These are phyloP conservation scores for Myiozetetes cayanensis DNA, from an alignment of 2,113 vertebrate species.

Conservation along the genomic window DNA sequence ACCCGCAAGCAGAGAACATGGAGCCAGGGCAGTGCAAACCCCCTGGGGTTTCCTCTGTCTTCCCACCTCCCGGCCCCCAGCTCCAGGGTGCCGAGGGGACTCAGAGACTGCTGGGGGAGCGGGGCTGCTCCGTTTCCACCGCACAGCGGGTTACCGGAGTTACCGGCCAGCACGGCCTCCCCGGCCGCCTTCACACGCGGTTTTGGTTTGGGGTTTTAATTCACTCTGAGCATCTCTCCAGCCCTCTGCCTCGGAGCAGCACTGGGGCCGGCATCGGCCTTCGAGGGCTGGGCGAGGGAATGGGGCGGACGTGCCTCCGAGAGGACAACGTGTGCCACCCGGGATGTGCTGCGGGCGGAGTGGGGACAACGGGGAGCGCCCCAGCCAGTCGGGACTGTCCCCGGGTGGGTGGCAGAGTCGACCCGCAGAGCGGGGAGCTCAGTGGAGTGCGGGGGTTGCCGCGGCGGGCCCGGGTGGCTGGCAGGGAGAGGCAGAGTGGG, in stretches of 20 bases:
- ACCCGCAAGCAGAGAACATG: rapidly evolving
- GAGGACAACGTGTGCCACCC: rapidly evolving
- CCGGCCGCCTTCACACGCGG: rapidly evolving
- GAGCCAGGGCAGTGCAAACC: neutral
- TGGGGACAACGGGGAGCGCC: neutral
- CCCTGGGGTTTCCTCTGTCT: neutral
- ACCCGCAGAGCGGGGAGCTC: rapidly evolving
- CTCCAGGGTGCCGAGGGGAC: rapidly evolving
- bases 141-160: rapidly evolving
- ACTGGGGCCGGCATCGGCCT: too few relatives aligned
- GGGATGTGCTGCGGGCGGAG: rapidly evolving
- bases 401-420: neutral
- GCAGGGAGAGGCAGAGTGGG: too few relatives aligned
- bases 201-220: neutral
- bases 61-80: rapidly evolving
- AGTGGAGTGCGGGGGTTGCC: too few relatives aligned
- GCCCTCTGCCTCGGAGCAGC: neutral
- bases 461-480: rapidly evolving
- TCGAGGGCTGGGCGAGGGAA: neutral
- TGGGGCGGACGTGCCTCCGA: rapidly evolving
- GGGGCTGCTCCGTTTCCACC: neutral
- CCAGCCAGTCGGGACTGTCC: too few relatives aligned
- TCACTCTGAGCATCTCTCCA: neutral
- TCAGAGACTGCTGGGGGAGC: rapidly evolving
- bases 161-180: rapidly evolving